A percentile compares a stretch with the other conserved stretches of the same genome.
Evolutionary conservation across 2,888 invertebrate genomes (phyloP).

Genomic region (Sclerodermus sp.): DNA sequence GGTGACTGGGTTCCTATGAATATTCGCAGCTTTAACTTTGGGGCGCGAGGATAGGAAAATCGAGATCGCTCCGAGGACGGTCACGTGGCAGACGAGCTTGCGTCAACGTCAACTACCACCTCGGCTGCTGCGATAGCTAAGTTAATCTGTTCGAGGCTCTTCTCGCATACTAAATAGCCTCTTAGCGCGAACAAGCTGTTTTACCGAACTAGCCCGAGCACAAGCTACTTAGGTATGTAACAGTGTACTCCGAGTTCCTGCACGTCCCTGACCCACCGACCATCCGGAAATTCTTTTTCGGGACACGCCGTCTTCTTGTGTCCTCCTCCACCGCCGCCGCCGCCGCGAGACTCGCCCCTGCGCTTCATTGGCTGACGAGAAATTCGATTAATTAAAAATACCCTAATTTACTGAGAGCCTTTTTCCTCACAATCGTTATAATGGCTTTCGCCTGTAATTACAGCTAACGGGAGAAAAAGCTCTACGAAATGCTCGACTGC

Average conservation of each 20-base stretch:
- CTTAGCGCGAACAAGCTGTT: constrained; percentile 35
- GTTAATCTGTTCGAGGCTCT: constrained; percentile 35
- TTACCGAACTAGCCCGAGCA: constrained; percentile 29
- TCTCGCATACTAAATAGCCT: constrained; percentile 35
- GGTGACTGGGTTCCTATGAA: too few relatives aligned
- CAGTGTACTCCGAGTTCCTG: constrained; percentile 26
- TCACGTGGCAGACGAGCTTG: constrained; percentile 21
- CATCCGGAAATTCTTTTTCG: constrained; percentile 23
- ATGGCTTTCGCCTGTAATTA: too few relatives aligned
- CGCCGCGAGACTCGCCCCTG: too few relatives aligned
- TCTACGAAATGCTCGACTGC: too few relatives aligned
- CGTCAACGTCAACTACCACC: constrained; percentile 26
- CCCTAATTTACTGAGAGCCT: too few relatives aligned
- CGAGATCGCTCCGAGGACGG: constrained; percentile 24
- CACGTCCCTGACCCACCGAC: constrained; percentile 35
- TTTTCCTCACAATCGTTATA: too few relatives aligned
- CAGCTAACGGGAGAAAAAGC: too few relatives aligned
- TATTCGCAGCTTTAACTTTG: too few relatives aligned
- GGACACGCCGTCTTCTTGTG: not conserved
- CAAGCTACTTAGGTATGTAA: constrained; percentile 36
- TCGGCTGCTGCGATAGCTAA: constrained; percentile 26
- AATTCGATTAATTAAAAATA: too few relatives aligned
- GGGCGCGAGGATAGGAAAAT: not conserved
- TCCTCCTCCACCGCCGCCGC: too few relatives aligned
- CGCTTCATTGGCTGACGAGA: too few relatives aligned